A percentile compares a stretch with the other conserved stretches of the same genome.
Conservation (phyloP, 53 echinoderm and acorn worm species). For the Pentamera pediparva region DNA sequence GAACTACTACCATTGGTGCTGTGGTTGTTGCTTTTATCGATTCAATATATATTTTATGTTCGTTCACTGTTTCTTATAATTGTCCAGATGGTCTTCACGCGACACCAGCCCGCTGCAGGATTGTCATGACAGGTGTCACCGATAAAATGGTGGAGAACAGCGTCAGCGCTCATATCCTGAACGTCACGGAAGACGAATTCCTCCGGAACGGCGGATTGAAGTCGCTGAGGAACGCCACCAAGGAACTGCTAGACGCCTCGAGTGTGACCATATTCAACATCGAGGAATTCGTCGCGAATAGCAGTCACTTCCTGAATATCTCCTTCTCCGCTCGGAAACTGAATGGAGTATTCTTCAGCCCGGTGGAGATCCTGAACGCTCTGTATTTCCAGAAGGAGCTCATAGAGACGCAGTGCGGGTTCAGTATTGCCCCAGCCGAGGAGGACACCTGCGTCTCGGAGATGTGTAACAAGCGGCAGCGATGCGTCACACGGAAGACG, state of each 20-base stretch:
- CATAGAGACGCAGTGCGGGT: conserved; percentile 65
- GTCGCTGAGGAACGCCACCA: conserved; percentile 52
- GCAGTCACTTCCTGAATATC: conserved; percentile 42
- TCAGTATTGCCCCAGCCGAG: conserved; percentile 64
- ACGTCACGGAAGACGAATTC: conserved; percentile 51
- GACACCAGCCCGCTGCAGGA: conserved; percentile 60
- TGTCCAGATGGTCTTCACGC: conserved; percentile 72
- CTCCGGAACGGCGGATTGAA: conserved; percentile 47
- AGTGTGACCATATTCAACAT: conserved; percentile 39
- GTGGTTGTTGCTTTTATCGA: not conserved
- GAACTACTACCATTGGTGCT: not conserved
- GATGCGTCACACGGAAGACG: conserved; percentile 61
- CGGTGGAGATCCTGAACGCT: conserved; percentile 66
- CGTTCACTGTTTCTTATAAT: not conserved
- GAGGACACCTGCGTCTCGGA: conserved; percentile 74
- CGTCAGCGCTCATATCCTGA: conserved; percentile 52
- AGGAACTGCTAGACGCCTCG: conserved; percentile 49
- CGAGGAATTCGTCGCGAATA: conserved; percentile 22
- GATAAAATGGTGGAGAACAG: conserved; percentile 37
- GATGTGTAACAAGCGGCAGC: conserved; percentile 60
- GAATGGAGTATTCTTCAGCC: conserved; percentile 55
- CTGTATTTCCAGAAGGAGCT: conserved; percentile 68
- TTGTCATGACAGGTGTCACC: conserved; percentile 50
- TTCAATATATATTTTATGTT: not conserved
- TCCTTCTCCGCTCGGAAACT: conserved; percentile 66